Percentiles rank a stretch among this genome's conserved stretches.
Evolutionary conservation across 1,140 invertebrate species (phyloP).

Genomic region (Tenebrio molitor): DNA sequence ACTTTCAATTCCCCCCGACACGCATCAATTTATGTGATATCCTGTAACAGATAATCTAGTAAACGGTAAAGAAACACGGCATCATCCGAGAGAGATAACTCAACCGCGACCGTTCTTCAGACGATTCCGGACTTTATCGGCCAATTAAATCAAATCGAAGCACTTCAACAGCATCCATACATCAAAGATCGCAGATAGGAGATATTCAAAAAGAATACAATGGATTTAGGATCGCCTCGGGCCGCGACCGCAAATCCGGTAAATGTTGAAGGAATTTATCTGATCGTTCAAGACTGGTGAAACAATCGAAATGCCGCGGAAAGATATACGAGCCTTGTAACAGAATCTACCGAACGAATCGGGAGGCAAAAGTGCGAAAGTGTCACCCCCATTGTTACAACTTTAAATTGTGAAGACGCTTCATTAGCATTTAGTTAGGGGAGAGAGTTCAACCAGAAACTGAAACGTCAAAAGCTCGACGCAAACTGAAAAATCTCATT

Average conservation of each 20-base stretch:
- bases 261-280: constrained; percentile 53
- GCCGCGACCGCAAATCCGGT: constrained; percentile 53
- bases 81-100: constrained; percentile 47
- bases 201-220: constrained; percentile 55
- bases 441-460: too few relatives aligned
- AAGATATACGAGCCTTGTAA: constrained; percentile 11
- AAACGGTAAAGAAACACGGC: constrained; percentile 38
- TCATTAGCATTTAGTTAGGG: too few relatives aligned
- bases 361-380: not conserved
- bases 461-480: too few relatives aligned
- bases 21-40: constrained; percentile 37
- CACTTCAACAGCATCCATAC: constrained; percentile 58
- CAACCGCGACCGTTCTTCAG: constrained; percentile 46
- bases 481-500: too few relatives aligned
- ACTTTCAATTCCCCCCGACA: constrained; percentile 32
- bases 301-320: constrained; percentile 43
- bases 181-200: constrained; percentile 58
- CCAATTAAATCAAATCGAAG: constrained; percentile 61
- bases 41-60: constrained; percentile 28
- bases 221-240: constrained; percentile 50
- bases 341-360: too few relatives aligned
- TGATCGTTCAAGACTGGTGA: constrained; percentile 46
- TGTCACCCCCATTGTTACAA: not conserved
- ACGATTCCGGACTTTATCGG: constrained; percentile 57
- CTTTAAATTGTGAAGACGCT: too few relatives aligned